Percentiles rank a stretch among this genome's conserved stretches.
Evolutionary conservation across 2,888 invertebrate species (phyloP).

Genomic region (Andrena trimmerana): DNA sequence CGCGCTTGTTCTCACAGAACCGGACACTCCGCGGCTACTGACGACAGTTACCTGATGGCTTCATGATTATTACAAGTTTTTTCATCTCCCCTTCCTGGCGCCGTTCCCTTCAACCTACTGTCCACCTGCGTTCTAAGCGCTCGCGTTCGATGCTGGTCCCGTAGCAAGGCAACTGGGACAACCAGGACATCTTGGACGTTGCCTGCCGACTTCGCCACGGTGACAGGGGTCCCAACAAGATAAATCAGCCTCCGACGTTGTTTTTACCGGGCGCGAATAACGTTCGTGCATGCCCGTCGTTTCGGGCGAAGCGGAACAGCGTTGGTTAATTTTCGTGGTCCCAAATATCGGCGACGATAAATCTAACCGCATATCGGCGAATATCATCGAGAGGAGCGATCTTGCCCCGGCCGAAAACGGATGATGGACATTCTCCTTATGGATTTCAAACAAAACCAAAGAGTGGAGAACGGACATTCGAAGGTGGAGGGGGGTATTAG

Average conservation of each 20-base stretch:
- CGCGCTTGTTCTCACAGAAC: conserved; percentile 64
- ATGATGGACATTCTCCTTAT: conserved; percentile 80
- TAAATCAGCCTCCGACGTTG: not conserved
- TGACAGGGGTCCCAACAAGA: not conserved
- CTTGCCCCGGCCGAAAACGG: conserved; percentile 72
- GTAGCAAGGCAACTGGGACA: no score
- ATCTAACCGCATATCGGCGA: conserved; percentile 20
- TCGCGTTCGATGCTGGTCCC: not conserved
- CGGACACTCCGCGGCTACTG: conserved; percentile 66
- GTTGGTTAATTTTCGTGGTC: conserved; percentile 17
- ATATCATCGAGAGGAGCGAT: conserved; percentile 65
- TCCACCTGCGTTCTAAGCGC: conserved; percentile 10
- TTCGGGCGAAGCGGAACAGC: not conserved
- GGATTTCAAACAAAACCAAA: conserved; percentile 80
- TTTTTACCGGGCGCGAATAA: not conserved
- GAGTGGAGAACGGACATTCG: conserved; percentile 67
- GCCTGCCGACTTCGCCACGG: not conserved
- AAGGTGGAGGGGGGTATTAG: conserved; percentile 73
- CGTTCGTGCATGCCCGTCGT: not conserved
- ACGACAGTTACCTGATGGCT: conserved; percentile 73
- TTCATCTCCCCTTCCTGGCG: not conserved
- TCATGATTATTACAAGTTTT: conserved; percentile 68
- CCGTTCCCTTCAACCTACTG: not conserved
- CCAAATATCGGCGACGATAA: conserved; percentile 12
- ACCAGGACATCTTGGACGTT: not conserved